These are phyloP conservation scores for Caracal caracal DNA, from an alignment of 2,113 vertebrate species.

Conservation along the genomic window DNA sequence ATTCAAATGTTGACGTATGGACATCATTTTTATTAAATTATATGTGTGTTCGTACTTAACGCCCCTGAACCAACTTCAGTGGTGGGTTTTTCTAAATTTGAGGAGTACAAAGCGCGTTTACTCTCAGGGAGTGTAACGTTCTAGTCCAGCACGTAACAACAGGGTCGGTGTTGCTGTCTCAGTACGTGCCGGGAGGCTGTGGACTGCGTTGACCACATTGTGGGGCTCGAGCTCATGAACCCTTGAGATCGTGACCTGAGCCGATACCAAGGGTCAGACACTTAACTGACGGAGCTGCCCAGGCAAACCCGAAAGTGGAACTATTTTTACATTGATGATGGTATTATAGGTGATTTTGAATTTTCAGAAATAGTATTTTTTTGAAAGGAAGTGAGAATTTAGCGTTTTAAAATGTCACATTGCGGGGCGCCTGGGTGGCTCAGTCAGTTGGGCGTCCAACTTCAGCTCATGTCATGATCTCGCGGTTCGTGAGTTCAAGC, in stretches of 20 bases:
- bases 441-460: too few relatives aligned
- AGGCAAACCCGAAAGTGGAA: neutral
- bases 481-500: too few relatives aligned
- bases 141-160: accelerated
- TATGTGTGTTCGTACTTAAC: neutral
- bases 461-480: too few relatives aligned
- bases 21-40: neutral
- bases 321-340: neutral
- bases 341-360: neutral
- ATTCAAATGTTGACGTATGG: neutral
- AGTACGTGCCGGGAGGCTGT: accelerated
- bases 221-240: too few relatives aligned
- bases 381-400: neutral
- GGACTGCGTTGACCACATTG: accelerated
- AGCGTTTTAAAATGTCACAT: neutral
- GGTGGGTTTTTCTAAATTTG: neutral
- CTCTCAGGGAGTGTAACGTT: neutral
- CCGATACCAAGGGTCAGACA: too few relatives aligned
- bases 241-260: too few relatives aligned
- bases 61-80: neutral
- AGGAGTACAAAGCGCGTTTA: neutral
- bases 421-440: too few relatives aligned
- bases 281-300: too few relatives aligned
- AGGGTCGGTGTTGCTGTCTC: neutral
- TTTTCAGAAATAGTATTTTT: neutral